Evolutionary conservation across 1,140 invertebrate genomes (phyloP).

Genomic region (Drosophila kurseongensis): DNA sequence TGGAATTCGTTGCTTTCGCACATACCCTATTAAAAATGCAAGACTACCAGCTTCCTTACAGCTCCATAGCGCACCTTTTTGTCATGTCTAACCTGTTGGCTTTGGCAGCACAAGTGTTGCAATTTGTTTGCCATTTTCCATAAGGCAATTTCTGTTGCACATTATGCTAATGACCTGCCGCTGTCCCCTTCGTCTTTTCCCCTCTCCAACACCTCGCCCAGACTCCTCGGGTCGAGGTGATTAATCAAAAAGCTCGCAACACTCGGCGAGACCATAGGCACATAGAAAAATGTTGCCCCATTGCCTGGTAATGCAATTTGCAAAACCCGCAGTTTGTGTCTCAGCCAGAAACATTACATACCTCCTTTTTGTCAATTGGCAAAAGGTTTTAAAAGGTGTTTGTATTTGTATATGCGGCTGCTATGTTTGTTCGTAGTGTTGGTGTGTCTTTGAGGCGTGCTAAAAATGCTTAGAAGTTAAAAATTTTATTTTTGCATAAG

Average conservation of each 20-base stretch:
- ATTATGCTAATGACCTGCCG: constrained; percentile 78
- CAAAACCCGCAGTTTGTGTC: constrained; percentile 27
- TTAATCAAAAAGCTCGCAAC: constrained; percentile 64
- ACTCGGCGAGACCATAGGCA: constrained; percentile 16
- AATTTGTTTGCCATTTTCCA: constrained; percentile 77
- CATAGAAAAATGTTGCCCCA: constrained; percentile 48
- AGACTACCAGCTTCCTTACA: too few relatives aligned
- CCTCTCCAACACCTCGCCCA: constrained; percentile 8
- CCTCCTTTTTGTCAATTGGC: constrained; percentile 61
- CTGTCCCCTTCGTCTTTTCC: constrained; percentile 19
- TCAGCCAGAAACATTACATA: constrained; percentile 7
- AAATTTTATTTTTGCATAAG: too few relatives aligned
- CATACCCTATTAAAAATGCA: too few relatives aligned
- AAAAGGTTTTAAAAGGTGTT: constrained; percentile 58
- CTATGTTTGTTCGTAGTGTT: neutral
- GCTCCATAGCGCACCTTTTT: neutral
- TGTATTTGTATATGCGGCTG: constrained; percentile 7
- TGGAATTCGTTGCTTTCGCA: too few relatives aligned
- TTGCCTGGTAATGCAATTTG: constrained; percentile 64
- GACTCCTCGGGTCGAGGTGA: constrained; percentile 57
- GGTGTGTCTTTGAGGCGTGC: constrained; percentile 31
- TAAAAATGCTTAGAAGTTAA: constrained; percentile 5
- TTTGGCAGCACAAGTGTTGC: constrained; percentile 47
- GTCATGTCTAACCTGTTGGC: constrained; percentile 54
- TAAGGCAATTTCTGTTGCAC: constrained; percentile 72